Conservation (phyloP, 64 coral and sea anemone genomes). For the Actinia equina region DNA sequence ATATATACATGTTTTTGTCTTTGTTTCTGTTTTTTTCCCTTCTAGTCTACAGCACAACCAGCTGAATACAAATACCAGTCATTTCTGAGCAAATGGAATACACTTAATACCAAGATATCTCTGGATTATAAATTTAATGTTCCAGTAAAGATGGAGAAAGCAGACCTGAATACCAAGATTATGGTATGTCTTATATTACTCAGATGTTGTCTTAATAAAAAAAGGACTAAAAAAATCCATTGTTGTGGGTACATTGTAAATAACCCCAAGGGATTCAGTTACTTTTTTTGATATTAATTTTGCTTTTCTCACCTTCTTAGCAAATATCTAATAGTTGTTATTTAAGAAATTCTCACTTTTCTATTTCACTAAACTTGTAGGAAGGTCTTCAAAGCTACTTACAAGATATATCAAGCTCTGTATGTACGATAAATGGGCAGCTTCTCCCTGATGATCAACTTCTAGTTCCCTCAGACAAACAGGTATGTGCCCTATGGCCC, state of each 20-base stretch:
- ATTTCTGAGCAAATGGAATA: slow-evolving; percentile 61
- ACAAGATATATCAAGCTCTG: slow-evolving; percentile 34
- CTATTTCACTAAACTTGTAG: neutral
- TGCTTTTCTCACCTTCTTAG: too few species aligned
- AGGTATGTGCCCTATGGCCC: neutral
- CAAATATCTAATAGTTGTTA: too few species aligned
- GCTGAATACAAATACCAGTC: slow-evolving; percentile 90
- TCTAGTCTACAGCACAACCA: slow-evolving; percentile 71
- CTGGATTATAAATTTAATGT: slow-evolving; percentile 39
- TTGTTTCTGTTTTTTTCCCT: neutral
- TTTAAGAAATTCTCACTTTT: neutral
- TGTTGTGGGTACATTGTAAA: too few species aligned
- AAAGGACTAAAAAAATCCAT: too few species aligned
- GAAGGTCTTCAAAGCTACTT: slow-evolving; percentile 24
- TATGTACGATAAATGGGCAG: slow-evolving; percentile 56
- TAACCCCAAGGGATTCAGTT: too few species aligned
- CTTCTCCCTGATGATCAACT: slow-evolving; percentile 17
- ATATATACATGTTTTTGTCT: neutral
- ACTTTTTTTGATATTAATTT: too few species aligned
- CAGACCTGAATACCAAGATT: slow-evolving; percentile 47
- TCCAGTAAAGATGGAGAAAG: slow-evolving; percentile 49
- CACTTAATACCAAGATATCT: slow-evolving; percentile 45
- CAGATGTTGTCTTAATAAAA: too few species aligned
- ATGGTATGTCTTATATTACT: slow-evolving; percentile 34
- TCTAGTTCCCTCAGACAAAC: slow-evolving; percentile 24